phyloP scores from a whole-genome alignment of 1,140 invertebrate genomes.

The Drosophila sturtevanti region DNA sequence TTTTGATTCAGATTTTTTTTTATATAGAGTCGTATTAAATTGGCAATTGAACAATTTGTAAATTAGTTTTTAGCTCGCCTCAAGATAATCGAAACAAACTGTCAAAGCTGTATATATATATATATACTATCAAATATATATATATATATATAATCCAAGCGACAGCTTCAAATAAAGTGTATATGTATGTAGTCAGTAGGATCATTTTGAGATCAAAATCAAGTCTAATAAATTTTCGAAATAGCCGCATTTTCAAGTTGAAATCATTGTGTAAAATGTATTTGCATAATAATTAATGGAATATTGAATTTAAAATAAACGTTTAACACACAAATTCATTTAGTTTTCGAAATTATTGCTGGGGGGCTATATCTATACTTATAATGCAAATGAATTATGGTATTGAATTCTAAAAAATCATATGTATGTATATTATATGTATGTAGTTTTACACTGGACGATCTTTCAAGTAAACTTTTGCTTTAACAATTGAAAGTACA shows the following conservation, averaged over 20 bases:
- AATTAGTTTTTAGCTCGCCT: slow-evolving; percentile 52
- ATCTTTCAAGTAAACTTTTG: too few species aligned
- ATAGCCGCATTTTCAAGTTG: slow-evolving; percentile 75
- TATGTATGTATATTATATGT: too few species aligned
- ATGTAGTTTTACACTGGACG: too few species aligned
- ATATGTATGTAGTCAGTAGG: slow-evolving; percentile 49
- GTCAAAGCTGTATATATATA: slow-evolving; percentile 17
- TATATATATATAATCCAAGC: slow-evolving; percentile 2
- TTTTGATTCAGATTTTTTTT: background rate
- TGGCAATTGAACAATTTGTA: slow-evolving; percentile 33
- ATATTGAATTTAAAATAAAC: slow-evolving; percentile 74
- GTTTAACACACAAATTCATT: slow-evolving; percentile 45
- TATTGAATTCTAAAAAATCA: background rate
- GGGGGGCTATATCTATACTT: too few species aligned
- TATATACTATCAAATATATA: slow-evolving; percentile 17
- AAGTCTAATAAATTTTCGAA: slow-evolving; percentile 28
- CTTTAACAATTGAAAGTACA: too few species aligned
- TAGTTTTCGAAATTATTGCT: background rate
- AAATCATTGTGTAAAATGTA: slow-evolving; percentile 65
- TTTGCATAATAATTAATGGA: slow-evolving; percentile 57
- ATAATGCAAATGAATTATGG: background rate
- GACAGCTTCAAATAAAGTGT: slow-evolving; percentile 41
- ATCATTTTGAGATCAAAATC: slow-evolving; percentile 22
- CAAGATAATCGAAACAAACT: slow-evolving; percentile 64
- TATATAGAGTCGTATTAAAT: slow-evolving; percentile 30